Base-by-base conservation (phyloP, 2,888 invertebrate genomes). In the Epistrophe grossulariae region DNA sequence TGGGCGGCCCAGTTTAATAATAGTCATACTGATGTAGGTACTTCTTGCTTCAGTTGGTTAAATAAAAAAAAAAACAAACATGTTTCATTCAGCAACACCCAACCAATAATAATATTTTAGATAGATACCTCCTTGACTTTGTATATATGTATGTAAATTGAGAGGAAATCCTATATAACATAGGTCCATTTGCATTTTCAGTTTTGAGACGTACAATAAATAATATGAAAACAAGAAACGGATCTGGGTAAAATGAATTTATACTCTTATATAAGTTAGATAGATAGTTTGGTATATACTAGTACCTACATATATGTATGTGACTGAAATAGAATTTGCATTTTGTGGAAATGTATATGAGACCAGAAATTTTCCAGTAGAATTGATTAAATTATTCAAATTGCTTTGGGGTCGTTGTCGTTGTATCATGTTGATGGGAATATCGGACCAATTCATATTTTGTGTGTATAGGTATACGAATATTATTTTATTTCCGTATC, bases 351-450 rank as follows among this genome's bases (percentile, higher is more conserved):
- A 48, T 48, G n/a, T n/a, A 48, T 48, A 4, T 17, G 10, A 48
- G 17, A 48, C 48, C 48, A 48, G n/a, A 48, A 1, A 48, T 17
- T 48, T 17, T 48, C 48, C 48, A 48, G 48, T 17, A 48, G 17
- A 48, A 17, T 48, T 48, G 48, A 48, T 48, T 48, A 48, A 48
- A 48, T 48, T 48, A 48, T 48, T 48, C 10, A 48, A 48, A 48
- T 48, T 17, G 48, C 48, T 48, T 48, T 17, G 9, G 48, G 17
- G 17, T 17, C 48, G 45, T 48, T 5, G n/a, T 48, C 9, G 45
- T 24, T 3, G 24, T n/a, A 0, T n/a, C 15, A 6, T 15, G 45
- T n/a, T 45, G n/a, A 45, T 45, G 45, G 45, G n/a, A 43, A 9
- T n/a, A n/a, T 7, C 31, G 13, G 15, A 15, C 43, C 43, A 6